Evolutionary conservation across 2,888 invertebrate genomes (phyloP).

Genomic region (Caenorhabditis macrosperma): DNA sequence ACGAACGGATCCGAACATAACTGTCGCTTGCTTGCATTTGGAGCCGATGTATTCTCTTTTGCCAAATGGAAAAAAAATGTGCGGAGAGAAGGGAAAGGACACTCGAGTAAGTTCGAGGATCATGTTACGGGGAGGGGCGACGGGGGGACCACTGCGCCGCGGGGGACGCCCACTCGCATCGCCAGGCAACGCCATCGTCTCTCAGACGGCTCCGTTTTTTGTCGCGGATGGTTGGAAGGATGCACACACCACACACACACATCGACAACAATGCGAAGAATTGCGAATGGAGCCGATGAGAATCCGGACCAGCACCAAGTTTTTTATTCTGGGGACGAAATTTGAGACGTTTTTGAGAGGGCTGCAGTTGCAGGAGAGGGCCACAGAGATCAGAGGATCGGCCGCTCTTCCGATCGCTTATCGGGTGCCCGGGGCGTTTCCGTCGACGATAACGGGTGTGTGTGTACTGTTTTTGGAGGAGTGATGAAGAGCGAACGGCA

Average conservation of each 20-base stretch:
- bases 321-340: not conserved
- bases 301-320: no score
- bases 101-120: not conserved
- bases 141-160: not conserved
- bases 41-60: no score
- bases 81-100: not conserved
- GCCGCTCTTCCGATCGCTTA: not conserved
- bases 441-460: not conserved
- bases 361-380: not conserved
- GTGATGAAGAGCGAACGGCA: not conserved
- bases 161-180: not conserved
- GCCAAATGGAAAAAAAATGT: no score
- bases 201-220: not conserved
- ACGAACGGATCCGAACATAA: no score
- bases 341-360: not conserved
- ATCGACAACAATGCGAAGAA: constrained; percentile 21
- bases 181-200: not conserved
- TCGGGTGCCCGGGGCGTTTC: no score
- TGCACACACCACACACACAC: not conserved
- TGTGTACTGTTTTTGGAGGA: not conserved
- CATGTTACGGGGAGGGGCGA: not conserved
- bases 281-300: not conserved
- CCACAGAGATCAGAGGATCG: not conserved
- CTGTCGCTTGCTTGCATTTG: no score
- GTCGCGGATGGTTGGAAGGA: constrained; percentile 5